These are phyloP conservation scores for Periophthalmus modestus DNA, from an alignment of 2,113 vertebrate genomes.

Conservation along the genomic window DNA sequence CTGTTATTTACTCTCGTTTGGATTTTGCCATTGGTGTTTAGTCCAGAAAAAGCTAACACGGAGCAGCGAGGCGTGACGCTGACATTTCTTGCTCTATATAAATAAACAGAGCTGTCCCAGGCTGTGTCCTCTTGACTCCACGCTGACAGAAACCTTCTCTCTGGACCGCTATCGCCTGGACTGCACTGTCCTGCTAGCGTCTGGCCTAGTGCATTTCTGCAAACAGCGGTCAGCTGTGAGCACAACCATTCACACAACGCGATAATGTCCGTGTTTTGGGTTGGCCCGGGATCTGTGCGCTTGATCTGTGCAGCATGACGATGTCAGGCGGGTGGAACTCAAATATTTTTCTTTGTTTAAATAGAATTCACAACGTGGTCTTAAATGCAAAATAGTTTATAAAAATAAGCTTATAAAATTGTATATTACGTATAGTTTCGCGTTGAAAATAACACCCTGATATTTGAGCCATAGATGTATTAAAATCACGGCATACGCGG, in stretches of 20 bases:
- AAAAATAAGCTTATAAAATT: not conserved
- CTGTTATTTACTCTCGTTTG: conserved; percentile 40
- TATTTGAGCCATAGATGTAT: not conserved
- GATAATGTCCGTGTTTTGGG: conserved; percentile 44
- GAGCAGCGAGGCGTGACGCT: conserved; percentile 11
- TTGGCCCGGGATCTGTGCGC: not conserved
- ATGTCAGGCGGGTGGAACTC: not conserved
- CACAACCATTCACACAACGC: conserved; percentile 44
- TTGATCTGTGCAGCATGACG: not conserved
- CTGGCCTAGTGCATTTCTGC: conserved; percentile 56
- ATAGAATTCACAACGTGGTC: not conserved
- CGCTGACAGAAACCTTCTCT: conserved; percentile 17
- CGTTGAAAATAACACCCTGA: not conserved
- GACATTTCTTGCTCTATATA: conserved; percentile 26
- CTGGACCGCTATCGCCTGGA: conserved; percentile 39
- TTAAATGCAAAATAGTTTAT: not conserved
- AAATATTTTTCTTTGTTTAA: not conserved
- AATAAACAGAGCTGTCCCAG: conserved; percentile 9
- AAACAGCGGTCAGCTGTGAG: conserved; percentile 60
- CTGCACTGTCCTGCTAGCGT: conserved; percentile 39
- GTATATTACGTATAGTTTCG: not conserved
- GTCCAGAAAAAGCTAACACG: conserved; percentile 33
- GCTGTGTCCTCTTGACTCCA: conserved; percentile 15
- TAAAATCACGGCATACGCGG: conserved; percentile 1
- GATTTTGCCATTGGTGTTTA: conserved; percentile 25